These are phyloP conservation scores for Pseudomyrmex dendroicus DNA, from an alignment of 1,140 invertebrate genomes.

Conservation along the genomic window DNA sequence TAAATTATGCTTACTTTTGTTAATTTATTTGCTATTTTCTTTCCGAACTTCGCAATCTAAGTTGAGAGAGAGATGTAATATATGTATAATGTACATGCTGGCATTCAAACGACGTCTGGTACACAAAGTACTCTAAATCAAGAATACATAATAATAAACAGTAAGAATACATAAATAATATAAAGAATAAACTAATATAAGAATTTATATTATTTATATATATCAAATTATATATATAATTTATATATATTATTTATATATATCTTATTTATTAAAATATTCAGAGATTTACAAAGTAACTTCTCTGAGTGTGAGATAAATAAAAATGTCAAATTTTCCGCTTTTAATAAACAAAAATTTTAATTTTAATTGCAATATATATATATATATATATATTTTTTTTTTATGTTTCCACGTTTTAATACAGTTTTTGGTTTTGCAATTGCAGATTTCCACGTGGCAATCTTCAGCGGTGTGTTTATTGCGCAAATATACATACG, in stretches of 20 bases:
- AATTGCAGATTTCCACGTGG: constrained; percentile 12
- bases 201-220: no score
- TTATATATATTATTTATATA: no score
- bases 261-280: constrained; percentile 9
- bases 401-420: constrained; percentile 25
- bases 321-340: constrained; percentile 10
- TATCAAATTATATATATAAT: no score
- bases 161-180: no score
- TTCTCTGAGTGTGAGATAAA: not conserved
- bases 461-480: constrained; percentile 25
- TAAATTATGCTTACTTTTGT: constrained; percentile 35
- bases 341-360: constrained; percentile 14
- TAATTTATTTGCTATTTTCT: constrained; percentile 36
- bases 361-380: constrained; percentile 34
- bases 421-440: constrained; percentile 35
- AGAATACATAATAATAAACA: not conserved
- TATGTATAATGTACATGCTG: not conserved
- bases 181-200: not conserved
- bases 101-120: not conserved
- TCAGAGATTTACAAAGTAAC: not conserved
- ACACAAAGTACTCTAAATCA: not conserved
- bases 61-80: no score
- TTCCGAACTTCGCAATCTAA: not conserved
- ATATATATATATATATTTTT: not conserved
- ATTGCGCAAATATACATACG: constrained; percentile 16